phyloP scores from a whole-genome alignment of 2,888 invertebrate species.

The Candidula unifasciata region DNA sequence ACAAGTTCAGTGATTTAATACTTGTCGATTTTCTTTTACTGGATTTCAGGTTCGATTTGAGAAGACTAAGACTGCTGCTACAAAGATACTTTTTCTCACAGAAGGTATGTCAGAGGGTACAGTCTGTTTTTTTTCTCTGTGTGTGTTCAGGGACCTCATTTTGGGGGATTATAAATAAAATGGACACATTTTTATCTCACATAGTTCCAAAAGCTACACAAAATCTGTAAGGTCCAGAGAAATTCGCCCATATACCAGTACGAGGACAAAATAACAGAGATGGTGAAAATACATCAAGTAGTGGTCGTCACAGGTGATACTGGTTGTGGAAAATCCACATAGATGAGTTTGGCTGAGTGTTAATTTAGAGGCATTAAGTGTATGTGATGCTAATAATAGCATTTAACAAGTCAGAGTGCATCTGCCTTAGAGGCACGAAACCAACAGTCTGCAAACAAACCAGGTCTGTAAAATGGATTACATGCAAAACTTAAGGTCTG shows the following conservation, averaged over 20 bases:
- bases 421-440: too few species aligned
- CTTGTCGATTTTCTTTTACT: neutral
- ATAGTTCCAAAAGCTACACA: conserved; percentile 87
- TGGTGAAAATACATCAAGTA: conserved; percentile 85
- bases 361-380: too few species aligned
- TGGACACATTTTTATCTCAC: conserved; percentile 25
- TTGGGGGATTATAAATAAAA: too few species aligned
- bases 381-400: too few species aligned
- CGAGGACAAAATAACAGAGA: conserved; percentile 86
- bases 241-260: conserved; percentile 92
- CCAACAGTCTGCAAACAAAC: too few species aligned
- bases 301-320: conserved; percentile 97
- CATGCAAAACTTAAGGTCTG: too few species aligned
- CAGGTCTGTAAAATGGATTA: too few species aligned
- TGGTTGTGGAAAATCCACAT: conserved; percentile 99
- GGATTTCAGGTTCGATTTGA: conserved; percentile 85
- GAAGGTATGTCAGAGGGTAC: conserved; percentile 85
- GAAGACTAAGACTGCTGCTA: conserved; percentile 89
- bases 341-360: conserved; percentile 81
- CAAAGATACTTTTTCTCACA: conserved; percentile 95
- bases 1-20: neutral
- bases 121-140: too few species aligned
- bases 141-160: too few species aligned
- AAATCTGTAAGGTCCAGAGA: conserved; percentile 87
- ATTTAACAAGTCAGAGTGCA: too few species aligned